Evolutionary conservation across 2,888 invertebrate species (phyloP).

Genomic region (Rhimphoctona megacephalus): DNA sequence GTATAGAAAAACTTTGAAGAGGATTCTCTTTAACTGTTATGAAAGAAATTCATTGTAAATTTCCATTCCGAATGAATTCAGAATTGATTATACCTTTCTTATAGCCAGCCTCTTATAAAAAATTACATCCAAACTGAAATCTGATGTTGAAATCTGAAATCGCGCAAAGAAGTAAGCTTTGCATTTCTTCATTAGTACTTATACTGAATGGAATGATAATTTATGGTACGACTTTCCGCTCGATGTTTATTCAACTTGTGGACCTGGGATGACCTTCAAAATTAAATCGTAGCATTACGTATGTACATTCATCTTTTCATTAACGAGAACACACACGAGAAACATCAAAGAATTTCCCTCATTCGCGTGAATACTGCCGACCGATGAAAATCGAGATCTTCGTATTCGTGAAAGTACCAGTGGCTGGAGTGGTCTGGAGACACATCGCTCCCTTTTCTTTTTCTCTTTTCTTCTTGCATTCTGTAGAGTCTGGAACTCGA

Average conservation of each 20-base stretch:
- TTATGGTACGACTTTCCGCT: not conserved
- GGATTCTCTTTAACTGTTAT: not conserved
- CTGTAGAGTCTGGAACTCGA: constrained; percentile 32
- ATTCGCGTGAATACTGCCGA: constrained; percentile 45
- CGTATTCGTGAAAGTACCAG: constrained; percentile 56
- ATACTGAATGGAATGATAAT: not conserved
- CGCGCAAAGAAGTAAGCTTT: not conserved
- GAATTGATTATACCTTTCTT: not conserved
- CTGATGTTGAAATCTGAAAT: not conserved
- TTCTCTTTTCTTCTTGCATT: constrained; percentile 3
- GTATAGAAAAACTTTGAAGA: not conserved
- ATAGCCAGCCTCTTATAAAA: not conserved
- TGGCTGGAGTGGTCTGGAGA: constrained; percentile 38
- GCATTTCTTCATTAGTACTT: not conserved
- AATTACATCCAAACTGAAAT: not conserved
- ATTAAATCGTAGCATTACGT: constrained; percentile 17
- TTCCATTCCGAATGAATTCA: not conserved
- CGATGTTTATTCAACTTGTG: not conserved
- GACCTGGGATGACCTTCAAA: not conserved
- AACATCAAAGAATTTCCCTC: constrained; percentile 57
- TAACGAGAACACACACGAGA: constrained; percentile 32
- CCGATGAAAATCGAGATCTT: constrained; percentile 62
- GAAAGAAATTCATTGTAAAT: not conserved
- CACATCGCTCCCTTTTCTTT: constrained; percentile 35
- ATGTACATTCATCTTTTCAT: not conserved